Conservation (phyloP, 1,140 invertebrate genomes). For the Caenorhabditis brenneri region DNA sequence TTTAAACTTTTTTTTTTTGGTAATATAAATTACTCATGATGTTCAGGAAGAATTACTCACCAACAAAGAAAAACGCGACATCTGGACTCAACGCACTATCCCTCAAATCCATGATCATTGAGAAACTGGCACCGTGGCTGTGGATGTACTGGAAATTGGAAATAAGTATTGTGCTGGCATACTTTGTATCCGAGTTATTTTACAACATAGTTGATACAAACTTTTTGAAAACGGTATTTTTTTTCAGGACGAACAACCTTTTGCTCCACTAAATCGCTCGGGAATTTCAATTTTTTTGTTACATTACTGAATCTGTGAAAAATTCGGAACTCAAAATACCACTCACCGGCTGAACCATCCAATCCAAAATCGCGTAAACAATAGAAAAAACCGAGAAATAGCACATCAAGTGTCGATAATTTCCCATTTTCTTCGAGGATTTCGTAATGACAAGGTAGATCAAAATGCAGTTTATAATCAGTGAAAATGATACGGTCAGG, state of each 20-base stretch:
- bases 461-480: neutral
- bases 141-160: neutral
- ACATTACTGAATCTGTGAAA: no score
- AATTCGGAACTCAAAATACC: no score
- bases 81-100: neutral
- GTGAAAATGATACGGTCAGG: neutral
- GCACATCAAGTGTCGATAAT: neutral
- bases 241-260: no score
- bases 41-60: neutral
- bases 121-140: neutral
- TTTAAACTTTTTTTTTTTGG: no score
- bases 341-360: neutral
- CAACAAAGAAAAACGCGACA: neutral
- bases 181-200: no score
- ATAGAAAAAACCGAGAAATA: neutral
- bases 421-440: neutral
- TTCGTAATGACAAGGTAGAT: neutral
- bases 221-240: no score
- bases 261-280: no score
- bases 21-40: no score
- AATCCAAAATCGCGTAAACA: neutral
- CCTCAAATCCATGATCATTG: slow-evolving; percentile 14
- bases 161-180: neutral
- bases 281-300: no score
- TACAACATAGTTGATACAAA: no score